These are phyloP conservation scores for Synergus gifuensis DNA, from an alignment of 2,888 invertebrate genomes.

Conservation along the genomic window DNA sequence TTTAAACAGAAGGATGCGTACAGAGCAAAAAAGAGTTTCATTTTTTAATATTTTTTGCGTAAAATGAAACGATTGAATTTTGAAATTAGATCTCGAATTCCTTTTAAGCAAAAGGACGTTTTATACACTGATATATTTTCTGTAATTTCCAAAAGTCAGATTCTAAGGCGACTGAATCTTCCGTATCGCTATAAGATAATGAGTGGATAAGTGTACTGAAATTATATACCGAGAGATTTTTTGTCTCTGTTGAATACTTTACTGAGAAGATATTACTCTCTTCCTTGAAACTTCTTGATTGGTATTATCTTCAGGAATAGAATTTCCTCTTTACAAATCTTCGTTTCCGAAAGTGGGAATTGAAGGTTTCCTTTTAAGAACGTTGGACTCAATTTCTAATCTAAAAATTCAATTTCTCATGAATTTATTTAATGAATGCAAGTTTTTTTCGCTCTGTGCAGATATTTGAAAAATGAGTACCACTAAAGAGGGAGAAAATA, in stretches of 20 bases:
- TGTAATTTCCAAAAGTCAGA: too few species aligned
- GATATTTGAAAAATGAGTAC: too few species aligned
- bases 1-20: too few species aligned
- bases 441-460: not conserved
- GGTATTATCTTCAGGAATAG: not conserved
- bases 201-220: conserved; percentile 51
- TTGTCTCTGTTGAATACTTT: conserved; percentile 26
- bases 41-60: too few species aligned
- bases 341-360: not conserved
- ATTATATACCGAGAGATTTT: conserved; percentile 46
- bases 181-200: conserved; percentile 48
- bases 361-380: not conserved
- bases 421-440: not conserved
- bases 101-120: too few species aligned
- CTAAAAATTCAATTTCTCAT: not conserved
- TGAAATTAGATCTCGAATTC: too few species aligned
- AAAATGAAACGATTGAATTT: too few species aligned
- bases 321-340: not conserved
- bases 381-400: too few species aligned
- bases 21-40: too few species aligned
- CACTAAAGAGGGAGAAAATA: too few species aligned
- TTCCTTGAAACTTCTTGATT: conserved; percentile 19
- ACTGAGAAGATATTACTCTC: conserved; percentile 41
- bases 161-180: conserved; percentile 11
- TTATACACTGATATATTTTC: too few species aligned